Percentiles rank a stretch among this genome's conserved stretches.
Conservation (phyloP, 2,797 vertebrate species). For the Gobionotothen gibberifrons region DNA sequence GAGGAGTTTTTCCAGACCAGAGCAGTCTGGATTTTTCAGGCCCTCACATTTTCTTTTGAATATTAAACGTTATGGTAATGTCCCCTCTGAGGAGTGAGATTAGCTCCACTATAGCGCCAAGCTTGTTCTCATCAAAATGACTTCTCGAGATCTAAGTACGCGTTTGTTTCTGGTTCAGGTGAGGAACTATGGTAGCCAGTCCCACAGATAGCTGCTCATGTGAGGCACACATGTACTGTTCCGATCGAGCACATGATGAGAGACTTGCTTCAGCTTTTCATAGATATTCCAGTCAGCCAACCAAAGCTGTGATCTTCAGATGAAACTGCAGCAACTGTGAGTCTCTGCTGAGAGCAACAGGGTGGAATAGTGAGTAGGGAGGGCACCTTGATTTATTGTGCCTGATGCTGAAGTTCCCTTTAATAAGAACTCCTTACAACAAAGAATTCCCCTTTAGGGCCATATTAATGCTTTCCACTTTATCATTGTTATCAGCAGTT, state of each 20-base stretch:
- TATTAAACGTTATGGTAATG: conserved; percentile 27
- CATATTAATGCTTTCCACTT: not conserved
- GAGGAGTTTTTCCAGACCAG: not conserved
- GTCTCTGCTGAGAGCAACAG: not conserved
- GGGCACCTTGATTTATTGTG: not conserved
- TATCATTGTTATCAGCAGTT: conserved; percentile 3
- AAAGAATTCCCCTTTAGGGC: not conserved
- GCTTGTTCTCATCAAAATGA: conserved; percentile 9
- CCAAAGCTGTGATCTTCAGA: conserved; percentile 13
- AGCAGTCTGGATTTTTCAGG: conserved; percentile 15
- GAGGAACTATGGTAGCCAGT: conserved; percentile 24
- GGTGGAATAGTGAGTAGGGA: not conserved
- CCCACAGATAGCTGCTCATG: conserved; percentile 15
- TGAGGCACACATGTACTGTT: not conserved
- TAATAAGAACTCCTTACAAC: not conserved
- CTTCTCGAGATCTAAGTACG: conserved; percentile 2
- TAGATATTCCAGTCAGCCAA: not conserved
- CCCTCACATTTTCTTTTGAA: conserved; percentile 24
- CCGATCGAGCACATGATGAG: not conserved
- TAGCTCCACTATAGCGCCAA: not conserved
- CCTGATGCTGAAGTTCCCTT: not conserved
- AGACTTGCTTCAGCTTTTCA: conserved; percentile 2
- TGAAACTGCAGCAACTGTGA: conserved; percentile 4
- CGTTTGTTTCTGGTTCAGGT: conserved; percentile 25
- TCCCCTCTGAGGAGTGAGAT: conserved; percentile 18